These are phyloP conservation scores for Ferrisia virgata DNA, from an alignment of 2,888 invertebrate species.

Conservation along the genomic window DNA sequence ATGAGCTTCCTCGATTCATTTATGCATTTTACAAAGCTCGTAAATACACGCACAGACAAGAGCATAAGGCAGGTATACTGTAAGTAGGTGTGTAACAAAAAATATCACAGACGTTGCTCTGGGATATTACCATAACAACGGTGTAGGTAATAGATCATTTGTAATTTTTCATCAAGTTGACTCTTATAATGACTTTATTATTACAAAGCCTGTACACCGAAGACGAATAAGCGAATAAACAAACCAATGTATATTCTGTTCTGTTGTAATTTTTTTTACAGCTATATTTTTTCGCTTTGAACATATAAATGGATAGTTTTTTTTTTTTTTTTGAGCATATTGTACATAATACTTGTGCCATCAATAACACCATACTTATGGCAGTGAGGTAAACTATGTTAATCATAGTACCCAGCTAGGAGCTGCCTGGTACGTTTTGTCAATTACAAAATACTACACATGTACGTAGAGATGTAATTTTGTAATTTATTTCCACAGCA, in stretches of 20 bases:
- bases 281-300: background rate
- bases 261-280: background rate
- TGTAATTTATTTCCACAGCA: background rate
- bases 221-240: no score
- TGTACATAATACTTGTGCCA: no score
- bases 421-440: no score
- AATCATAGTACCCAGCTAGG: no score
- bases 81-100: background rate
- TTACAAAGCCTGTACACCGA: background rate
- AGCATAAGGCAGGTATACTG: no score
- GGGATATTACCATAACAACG: conserved; percentile 22
- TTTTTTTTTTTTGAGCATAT: no score
- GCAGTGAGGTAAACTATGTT: no score
- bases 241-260: no score
- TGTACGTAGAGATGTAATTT: background rate
- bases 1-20: background rate
- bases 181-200: background rate
- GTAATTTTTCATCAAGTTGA: background rate
- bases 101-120: background rate
- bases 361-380: no score
- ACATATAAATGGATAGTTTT: no score
- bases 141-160: conserved; percentile 6
- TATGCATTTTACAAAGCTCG: background rate
- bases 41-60: no score
- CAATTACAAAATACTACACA: background rate